Conservation (phyloP, 1,140 invertebrate species). For the Camponotus pennsylvanicus region DNA sequence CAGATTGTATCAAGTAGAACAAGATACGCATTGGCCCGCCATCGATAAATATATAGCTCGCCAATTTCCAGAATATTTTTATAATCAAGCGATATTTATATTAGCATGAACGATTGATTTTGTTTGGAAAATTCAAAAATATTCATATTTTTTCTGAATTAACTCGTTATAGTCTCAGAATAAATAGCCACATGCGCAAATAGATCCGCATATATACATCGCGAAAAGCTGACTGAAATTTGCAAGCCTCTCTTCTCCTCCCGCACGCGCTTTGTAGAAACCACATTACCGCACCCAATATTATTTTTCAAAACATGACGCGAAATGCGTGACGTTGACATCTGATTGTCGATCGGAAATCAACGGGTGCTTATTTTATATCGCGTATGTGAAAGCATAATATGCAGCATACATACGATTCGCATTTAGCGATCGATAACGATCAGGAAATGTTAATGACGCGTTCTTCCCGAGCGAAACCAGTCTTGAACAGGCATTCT, state of each 20-base stretch:
- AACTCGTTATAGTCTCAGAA: conserved; percentile 27
- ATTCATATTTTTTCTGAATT: conserved; percentile 39
- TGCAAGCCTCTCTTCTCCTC: conserved; percentile 12
- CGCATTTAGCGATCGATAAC: conserved; percentile 32
- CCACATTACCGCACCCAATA: conserved; percentile 7
- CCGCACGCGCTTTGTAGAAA: conserved; percentile 8
- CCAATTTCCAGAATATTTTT: conserved; percentile 36
- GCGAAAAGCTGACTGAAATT: conserved; percentile 44
- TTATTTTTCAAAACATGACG: conserved; percentile 54
- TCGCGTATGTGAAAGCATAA: neutral
- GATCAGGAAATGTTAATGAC: conserved; percentile 29
- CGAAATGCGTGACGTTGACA: conserved; percentile 11
- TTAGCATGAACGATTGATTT: neutral
- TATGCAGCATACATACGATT: neutral
- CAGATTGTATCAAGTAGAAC: neutral
- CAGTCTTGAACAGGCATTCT: conserved; percentile 23
- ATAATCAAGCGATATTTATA: neutral
- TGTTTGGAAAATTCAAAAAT: conserved; percentile 18
- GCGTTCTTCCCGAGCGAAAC: neutral
- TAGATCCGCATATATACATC: conserved; percentile 7
- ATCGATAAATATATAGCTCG: neutral
- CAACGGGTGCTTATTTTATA: conserved; percentile 5
- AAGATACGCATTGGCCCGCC: neutral
- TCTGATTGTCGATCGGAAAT: conserved; percentile 40
- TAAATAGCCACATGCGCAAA: conserved; percentile 54